Evolutionary conservation across 2,888 invertebrate genomes (phyloP).

Genomic region (Plemyria rubiginata): DNA sequence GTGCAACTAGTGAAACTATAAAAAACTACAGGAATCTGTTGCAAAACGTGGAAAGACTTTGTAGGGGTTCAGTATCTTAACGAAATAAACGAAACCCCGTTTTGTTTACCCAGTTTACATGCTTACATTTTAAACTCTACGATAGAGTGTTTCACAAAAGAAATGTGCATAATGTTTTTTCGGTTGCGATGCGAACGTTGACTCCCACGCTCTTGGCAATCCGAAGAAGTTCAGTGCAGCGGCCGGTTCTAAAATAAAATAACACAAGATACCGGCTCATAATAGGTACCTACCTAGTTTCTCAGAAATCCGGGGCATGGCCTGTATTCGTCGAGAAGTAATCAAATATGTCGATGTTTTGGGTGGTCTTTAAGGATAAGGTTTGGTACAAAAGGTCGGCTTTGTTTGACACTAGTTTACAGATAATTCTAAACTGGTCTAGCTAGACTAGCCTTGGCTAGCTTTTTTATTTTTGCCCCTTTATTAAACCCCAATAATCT

Average conservation of each 20-base stretch:
- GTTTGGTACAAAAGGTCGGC: neutral
- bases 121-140: neutral
- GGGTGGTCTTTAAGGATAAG: constrained; percentile 23
- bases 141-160: neutral
- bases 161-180: constrained; percentile 28
- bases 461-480: too few relatives aligned
- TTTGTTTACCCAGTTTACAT: neutral
- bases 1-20: too few relatives aligned
- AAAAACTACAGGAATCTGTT: too few relatives aligned
- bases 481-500: too few relatives aligned
- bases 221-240: constrained; percentile 69
- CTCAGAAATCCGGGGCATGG: constrained; percentile 61
- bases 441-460: neutral
- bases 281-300: constrained; percentile 76
- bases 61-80: neutral
- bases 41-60: too few relatives aligned
- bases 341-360: constrained; percentile 27
- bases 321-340: constrained; percentile 43
- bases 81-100: neutral
- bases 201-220: constrained; percentile 80
- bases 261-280: constrained; percentile 74
- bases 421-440: neutral
- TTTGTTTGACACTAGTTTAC: constrained; percentile 7
- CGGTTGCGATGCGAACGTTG: constrained; percentile 39
- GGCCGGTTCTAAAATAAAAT: constrained; percentile 66